A percentile compares a stretch with the other conserved stretches of the same genome.
Conservation (phyloP, 2,888 invertebrate genomes). For the Erpobdella octoculata region DNA sequence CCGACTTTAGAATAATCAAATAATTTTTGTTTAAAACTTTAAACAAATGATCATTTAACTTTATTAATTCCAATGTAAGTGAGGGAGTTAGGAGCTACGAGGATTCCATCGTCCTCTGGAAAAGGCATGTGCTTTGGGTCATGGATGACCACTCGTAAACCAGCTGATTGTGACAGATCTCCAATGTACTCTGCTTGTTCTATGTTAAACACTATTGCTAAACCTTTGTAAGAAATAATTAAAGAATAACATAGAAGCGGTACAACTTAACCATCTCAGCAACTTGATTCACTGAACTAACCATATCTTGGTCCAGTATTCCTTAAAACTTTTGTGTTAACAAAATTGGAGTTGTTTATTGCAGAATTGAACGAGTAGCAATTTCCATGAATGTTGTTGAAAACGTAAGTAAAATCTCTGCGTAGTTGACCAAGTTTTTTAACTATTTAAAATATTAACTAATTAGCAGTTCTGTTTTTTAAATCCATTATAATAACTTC, state of each 20-base stretch:
- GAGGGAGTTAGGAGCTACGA: conserved; percentile 17
- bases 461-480: too few relatives aligned
- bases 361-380: conserved; percentile 34
- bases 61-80: conserved; percentile 22
- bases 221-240: conserved; percentile 27
- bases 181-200: conserved; percentile 35
- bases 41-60: too few relatives aligned
- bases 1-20: too few relatives aligned
- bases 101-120: conserved; percentile 37
- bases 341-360: not conserved
- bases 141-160: conserved; percentile 35
- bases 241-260: too few relatives aligned
- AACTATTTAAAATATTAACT: too few relatives aligned
- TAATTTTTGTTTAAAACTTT: too few relatives aligned
- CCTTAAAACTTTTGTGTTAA: not conserved
- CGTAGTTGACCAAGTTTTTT: too few relatives aligned
- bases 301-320: conserved; percentile 29
- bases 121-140: conserved; percentile 33
- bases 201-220: conserved; percentile 34
- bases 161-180: conserved; percentile 33
- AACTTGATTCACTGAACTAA: not conserved
- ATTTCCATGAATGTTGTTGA: conserved; percentile 30
- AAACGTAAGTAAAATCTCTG: conserved; percentile 31
- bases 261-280: too few relatives aligned
- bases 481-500: too few relatives aligned